Evolutionary conservation across 2,888 invertebrate species (phyloP), one percentile per base, ranked within the genome.

Genomic region (Agriopis aurantiaria): DNA sequence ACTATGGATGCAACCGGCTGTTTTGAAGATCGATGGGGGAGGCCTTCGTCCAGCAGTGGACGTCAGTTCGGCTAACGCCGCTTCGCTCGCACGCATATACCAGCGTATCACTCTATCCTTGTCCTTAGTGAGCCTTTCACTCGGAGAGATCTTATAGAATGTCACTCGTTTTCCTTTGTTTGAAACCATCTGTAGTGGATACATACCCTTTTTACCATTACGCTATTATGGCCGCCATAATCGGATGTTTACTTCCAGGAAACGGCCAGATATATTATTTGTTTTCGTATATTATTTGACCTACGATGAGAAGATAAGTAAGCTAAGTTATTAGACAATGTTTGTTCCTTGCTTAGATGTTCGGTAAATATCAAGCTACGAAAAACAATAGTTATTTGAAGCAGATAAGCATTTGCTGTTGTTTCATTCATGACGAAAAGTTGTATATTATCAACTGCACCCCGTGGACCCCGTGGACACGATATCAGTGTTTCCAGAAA

Each of bases 241-340:
- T 70, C 59, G 49, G 59, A 67, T 63, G 59, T 71, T 71, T 71
- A 51, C 58, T 23, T 5, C 33, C 33, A 33, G 59, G 41, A 9
- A 40, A 64, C 17, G 43, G 10, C 14, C 8, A 4, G 52, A 33
- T 52, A 55, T 58, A n/a, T 43, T 63, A 62, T 67, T 63, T 67
- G 59, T 66, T 63, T 63, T 60, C 57, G 43, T 57, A 45, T 62
- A 17, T 65, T 65, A 53, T 58, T 57, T 58, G 46, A 65, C 40
- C 51, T 64, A 55, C 45, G 46, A 55, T 23, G 51, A 56, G 40
- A 3, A 11, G 52, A 65, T 69, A 57, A 49, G 46, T 33, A 23
- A n/a, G 46, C 0, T 52, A 46, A 40, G 41, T 48, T 48, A 52
- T 45, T 52, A 17, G 52, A 68, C 57, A 23, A 33, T 63, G 51